Base-by-base conservation (phyloP, 2,797 vertebrate species). In the Ptychadena robeensis region DNA sequence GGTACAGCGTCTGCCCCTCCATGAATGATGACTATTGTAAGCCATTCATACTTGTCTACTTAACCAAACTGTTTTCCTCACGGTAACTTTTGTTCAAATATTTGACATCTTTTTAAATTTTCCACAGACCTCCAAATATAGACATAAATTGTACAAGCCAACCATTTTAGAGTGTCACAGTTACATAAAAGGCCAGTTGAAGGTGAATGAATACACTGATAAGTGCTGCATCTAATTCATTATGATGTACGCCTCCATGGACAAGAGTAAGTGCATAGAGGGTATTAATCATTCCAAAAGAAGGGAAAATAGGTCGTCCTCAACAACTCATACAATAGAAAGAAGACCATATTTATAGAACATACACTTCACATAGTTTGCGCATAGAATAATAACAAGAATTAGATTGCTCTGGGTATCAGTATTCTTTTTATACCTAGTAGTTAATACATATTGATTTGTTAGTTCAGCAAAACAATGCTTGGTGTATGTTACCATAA, bases 11-110 rank as follows among this genome's bases (percentile, higher is more conserved):
- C 80, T 57, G 72, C 80, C 40, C 22, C 27, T 69, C 44, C 53
- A 74, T 82, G 80, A 82, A 82, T 82, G 80, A 75, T 38, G 63
- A 12, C 64, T 37, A 68, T 82, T 82, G 72, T 82, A 82, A 25
- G 25, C 27, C 72, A 75, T 53, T 74, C 40, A 40, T 61, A 82
- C 48, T 44, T 75, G 32, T 69, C 64, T 74, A 82, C n/a, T 68
- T 82, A 69, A 57, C 63, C 80, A 67, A 74, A 74, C 44, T 80
- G 66, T 70, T 69, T 69, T 61, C 6, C 76, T 64, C 35, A 31
- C 37, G 35, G 37, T 72, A 63, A 81, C 59, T 66, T 81, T 81
- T 66, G 38, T 73, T 66, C n/a, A 73, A 72, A 70, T 65, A 81
- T 66, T 64, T 71, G 68, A 80, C 28, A 37, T 57, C 75, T 78